Evolutionary conservation across 2,113 vertebrate species (phyloP), one percentile per base, ranked within the genome.

Genomic region (Genyomyrus donnyi): DNA sequence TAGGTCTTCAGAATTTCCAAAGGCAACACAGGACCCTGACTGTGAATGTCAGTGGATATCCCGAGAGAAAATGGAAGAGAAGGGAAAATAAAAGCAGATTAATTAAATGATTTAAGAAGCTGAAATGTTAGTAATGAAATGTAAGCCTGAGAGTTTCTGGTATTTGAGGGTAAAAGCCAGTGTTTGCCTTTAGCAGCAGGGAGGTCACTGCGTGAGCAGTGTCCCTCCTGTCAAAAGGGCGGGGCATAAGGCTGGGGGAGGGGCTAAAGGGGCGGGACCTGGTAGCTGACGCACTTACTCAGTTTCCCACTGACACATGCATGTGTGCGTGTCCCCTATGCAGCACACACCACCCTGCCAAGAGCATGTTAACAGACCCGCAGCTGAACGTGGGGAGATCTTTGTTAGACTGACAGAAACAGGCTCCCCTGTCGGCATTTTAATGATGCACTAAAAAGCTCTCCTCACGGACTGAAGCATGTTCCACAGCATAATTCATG

Each of bases 401-500:
- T 49, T 17, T 21, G 89, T 92, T 93, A 90, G 83, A 93, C 93
- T 92, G 92, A 88, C 11, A 90, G 88, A 80, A 90, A 89, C 90
- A 93, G 94, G 91, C 91, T 62, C 90, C 91, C 92, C 91, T 86
- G 90, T 85, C 89, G 89, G 31, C 70, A 88, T 92, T 92, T 90
- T 91, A 91, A 91, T 91, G 92, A 91, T 70, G 89, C 90, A 21
- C 10, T 91, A 91, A 90, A 86, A 88, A 86, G 91, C 90, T 89
- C 11, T 89, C 35, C 70, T 90, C 87, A 87, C 49, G 90, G 46
- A 86, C 2, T 10, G 80, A 77, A 77, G 80, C 80, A 58, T 87
- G 52, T 85, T 52, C 62, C 31, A 8, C 35, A 6, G 42, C 35
- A 35, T 62, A 31, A 77, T 39, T 35, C 39, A 49, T 13, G 84